Conservation (phyloP, 2,888 invertebrate species). For the Pristionchus exspectatus region DNA sequence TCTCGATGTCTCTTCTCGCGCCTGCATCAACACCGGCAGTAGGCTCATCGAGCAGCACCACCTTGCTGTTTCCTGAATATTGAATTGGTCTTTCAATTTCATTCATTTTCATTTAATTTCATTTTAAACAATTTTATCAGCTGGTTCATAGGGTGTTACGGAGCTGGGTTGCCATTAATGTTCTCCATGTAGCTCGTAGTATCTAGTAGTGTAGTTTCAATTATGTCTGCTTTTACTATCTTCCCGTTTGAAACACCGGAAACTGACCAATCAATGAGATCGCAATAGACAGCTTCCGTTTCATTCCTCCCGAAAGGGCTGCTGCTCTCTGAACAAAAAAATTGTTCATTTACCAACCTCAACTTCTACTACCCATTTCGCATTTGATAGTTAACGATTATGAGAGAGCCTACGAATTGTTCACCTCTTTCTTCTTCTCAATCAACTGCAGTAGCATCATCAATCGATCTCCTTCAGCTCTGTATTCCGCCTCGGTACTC, state of each 20-base stretch:
- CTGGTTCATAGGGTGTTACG: no score
- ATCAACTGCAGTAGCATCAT: conserved; percentile 44
- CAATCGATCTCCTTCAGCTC: conserved; percentile 47
- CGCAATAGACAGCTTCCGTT: conserved; percentile 72
- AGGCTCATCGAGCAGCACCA: conserved; percentile 78
- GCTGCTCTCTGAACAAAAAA: neutral
- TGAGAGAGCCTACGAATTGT: neutral
- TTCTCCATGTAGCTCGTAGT: no score
- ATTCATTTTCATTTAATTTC: no score
- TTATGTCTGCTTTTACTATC: no score
- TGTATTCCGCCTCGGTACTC: neutral
- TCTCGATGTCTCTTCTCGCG: conserved; percentile 88
- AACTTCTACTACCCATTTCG: neutral
- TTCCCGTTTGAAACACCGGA: no score
- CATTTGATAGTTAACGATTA: neutral
- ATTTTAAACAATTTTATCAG: no score
- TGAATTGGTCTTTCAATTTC: no score
- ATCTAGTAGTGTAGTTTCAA: no score
- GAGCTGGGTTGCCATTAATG: no score
- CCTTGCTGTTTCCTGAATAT: conserved; percentile 59
- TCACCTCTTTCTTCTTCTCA: conserved; percentile 44
- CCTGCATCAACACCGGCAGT: conserved; percentile 90
- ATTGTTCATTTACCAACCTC: neutral
- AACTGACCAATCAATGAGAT: conserved; percentile 68
- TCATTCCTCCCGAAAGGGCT: conserved; percentile 71